These are phyloP conservation scores for Chromoteleia sp. DNA, from an alignment of 2,888 invertebrate species.

Conservation along the genomic window DNA sequence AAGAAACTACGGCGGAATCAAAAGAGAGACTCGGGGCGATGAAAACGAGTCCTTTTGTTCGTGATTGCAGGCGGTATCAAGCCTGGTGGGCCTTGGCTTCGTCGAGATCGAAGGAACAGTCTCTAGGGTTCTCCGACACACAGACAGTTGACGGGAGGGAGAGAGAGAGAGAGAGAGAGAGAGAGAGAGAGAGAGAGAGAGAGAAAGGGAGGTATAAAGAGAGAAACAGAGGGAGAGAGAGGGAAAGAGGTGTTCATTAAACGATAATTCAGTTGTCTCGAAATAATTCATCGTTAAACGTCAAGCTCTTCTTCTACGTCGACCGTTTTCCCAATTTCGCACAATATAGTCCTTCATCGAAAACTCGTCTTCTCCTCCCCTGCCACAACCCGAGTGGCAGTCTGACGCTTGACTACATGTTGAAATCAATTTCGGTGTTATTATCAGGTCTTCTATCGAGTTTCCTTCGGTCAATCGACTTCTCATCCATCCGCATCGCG, in stretches of 20 bases:
- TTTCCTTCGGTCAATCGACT: conserved; percentile 70
- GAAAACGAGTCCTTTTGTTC: no score
- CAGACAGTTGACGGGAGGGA: conserved; percentile 69
- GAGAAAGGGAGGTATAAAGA: no score
- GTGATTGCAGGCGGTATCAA: no score
- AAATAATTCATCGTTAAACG: conserved; percentile 73
- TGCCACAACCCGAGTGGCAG: neutral
- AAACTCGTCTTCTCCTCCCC: conserved; percentile 28
- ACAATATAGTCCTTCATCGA: conserved; percentile 28
- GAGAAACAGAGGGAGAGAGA: no score
- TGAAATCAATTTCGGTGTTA: conserved; percentile 71
- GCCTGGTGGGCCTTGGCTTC: conserved; percentile 73
- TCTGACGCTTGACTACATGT: conserved; percentile 44
- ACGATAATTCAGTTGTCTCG: conserved; percentile 79
- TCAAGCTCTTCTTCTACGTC: conserved; percentile 43
- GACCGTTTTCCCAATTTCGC: conserved; percentile 44
- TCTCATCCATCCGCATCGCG: conserved; percentile 62
- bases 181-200: no score
- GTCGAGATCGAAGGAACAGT: conserved; percentile 76
- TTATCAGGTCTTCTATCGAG: conserved; percentile 70
- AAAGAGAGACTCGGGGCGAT: no score
- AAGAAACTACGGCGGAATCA: no score
- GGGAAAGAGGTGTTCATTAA: conserved; percentile 81
- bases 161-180: no score
- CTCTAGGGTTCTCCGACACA: conserved; percentile 77